Base-by-base conservation (phyloP, 1,140 invertebrate genomes). In the Aporrectodea caliginosa region DNA sequence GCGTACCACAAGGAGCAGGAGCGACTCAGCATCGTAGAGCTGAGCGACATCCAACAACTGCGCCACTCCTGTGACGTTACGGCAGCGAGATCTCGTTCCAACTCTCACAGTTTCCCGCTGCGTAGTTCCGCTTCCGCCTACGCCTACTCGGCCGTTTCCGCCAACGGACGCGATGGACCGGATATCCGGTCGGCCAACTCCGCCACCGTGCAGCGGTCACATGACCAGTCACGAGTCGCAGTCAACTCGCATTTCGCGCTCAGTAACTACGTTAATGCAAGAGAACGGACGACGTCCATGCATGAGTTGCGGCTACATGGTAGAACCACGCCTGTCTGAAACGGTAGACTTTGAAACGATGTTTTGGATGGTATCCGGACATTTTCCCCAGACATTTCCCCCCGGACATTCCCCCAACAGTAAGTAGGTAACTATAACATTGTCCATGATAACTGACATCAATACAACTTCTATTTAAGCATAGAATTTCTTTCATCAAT, bases 1-100 rank as follows among this genome's bases (percentile, higher is more conserved):
- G 84, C 84, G 43, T 85, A 87, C 81, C 78, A 84, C 73, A 86
- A 87, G 82, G 86, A 87, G 80, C 82, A 84, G 77, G 83, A 86
- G 75, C 82, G 83, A 73, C 82, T 84, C 43, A 29, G 78, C 32
- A 75, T 80, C 73, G 68, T 29, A 29, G 68, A 35, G 22, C 22
- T 58, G 30, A 77, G 75, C 75, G 79, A 35, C 35, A 6, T 30
- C 35, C 72, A 33, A 16, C 80, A 73, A 84, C 70, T 75, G 68
- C 31, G 73, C 69, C 34, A 82, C 83, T 82, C 74, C 82, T 84
- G 35, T 86, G 85, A 72, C 78, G 84, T 58, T 84, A 84, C 33
- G 84, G 83, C 77, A 85, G 84, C 22, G 82, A 85, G 16, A 68
- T 27, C 58, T 68, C 14, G 14, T 27, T 27, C 14, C 14, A 14